phyloP scores from a whole-genome alignment of 2,113 vertebrate species.

The Nothocercus nigrocapillus region DNA sequence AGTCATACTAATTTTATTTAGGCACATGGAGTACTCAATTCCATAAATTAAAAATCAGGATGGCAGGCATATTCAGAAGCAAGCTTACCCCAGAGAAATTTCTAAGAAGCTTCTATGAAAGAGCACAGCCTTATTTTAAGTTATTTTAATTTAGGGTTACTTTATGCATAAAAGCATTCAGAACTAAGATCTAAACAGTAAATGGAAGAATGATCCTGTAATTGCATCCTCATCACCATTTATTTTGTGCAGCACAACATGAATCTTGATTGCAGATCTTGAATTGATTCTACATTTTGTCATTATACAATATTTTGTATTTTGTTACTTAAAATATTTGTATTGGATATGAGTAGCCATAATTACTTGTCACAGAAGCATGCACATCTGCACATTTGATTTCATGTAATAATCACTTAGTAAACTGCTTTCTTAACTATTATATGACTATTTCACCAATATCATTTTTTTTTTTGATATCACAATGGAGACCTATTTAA shows the following conservation, averaged over 20 bases:
- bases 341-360: accelerated
- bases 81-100: neutral
- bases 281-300: neutral
- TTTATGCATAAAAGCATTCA: neutral
- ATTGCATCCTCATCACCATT: neutral
- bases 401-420: neutral
- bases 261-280: neutral
- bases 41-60: neutral
- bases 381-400: neutral
- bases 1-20: neutral
- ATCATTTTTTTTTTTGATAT: neutral
- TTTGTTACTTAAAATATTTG: neutral
- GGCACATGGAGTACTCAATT: neutral
- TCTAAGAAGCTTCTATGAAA: neutral
- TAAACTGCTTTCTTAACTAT: neutral
- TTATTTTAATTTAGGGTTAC: neutral
- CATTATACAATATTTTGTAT: accelerated
- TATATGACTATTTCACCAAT: neutral
- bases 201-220: neutral
- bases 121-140: neutral
- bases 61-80: neutral
- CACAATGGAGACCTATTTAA: neutral
- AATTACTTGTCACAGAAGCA: neutral
- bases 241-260: neutral
- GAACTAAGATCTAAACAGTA: neutral